phyloP scores from a whole-genome alignment of 2,888 invertebrate species.

The Melipona beecheii region DNA sequence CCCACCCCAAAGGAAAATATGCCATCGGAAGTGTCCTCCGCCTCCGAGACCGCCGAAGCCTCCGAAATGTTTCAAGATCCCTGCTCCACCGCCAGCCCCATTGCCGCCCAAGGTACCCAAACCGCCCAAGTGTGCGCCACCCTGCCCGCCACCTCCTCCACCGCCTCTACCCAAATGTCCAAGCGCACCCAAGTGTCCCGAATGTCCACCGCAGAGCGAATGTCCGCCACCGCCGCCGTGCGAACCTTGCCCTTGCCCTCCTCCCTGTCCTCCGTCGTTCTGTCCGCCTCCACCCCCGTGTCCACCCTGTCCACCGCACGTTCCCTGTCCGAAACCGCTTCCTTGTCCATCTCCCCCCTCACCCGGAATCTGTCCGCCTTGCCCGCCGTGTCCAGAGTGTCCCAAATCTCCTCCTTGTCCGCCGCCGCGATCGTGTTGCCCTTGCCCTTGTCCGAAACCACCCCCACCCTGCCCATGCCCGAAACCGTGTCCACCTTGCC shows the following conservation, averaged over 20 bases:
- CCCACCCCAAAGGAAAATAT: conserved; percentile 51
- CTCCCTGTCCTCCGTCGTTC: conserved; percentile 48
- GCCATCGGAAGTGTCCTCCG: conserved; percentile 40
- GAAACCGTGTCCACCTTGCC: conserved; percentile 37
- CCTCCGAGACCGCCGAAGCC: conserved; percentile 33
- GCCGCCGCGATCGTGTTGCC: conserved; percentile 51
- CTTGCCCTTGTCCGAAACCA: conserved; percentile 52
- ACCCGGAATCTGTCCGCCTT: conserved; percentile 33
- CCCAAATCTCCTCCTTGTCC: conserved; percentile 43
- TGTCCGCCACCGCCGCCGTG: conserved; percentile 61
- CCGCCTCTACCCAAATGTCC: conserved; percentile 34
- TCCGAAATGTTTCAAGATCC: conserved; percentile 28
- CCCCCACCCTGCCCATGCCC: conserved; percentile 51
- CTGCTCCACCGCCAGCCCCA: conserved; percentile 31
- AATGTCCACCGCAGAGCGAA: conserved; percentile 40
- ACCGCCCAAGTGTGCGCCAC: conserved; percentile 25
- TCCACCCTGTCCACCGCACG: conserved; percentile 37
- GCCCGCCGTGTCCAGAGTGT: conserved; percentile 41
- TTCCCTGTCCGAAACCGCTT: conserved; percentile 38
- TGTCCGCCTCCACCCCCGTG: conserved; percentile 47
- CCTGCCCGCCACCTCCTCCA: conserved; percentile 33
- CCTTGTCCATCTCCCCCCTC: conserved; percentile 35
- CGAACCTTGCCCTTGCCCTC: conserved; percentile 56
- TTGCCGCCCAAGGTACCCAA: conserved; percentile 22
- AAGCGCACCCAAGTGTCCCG: conserved; percentile 7